phyloP scores from a whole-genome alignment of 2,888 invertebrate species.

The Drosophila fulvimacula region DNA sequence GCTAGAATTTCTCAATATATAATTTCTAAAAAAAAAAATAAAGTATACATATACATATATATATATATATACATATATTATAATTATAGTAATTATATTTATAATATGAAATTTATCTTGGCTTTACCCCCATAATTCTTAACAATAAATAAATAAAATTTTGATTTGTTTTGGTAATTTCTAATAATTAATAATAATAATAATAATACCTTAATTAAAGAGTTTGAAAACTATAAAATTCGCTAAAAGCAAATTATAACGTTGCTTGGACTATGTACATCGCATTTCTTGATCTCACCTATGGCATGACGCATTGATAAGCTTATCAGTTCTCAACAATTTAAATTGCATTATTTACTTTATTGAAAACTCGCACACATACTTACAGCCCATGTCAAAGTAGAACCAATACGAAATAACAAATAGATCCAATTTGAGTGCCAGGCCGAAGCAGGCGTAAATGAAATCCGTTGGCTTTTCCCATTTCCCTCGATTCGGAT shows the following conservation, averaged over 20 bases:
- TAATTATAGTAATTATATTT: no score
- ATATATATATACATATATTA: no score
- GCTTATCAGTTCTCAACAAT: slow-evolving; percentile 25
- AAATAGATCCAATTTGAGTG: slow-evolving; percentile 92
- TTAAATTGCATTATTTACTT: slow-evolving; percentile 6
- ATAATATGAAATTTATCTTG: no score
- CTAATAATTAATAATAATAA: not conserved
- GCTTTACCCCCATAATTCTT: not conserved
- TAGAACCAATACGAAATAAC: slow-evolving; percentile 86
- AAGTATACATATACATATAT: no score
- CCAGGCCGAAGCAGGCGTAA: slow-evolving; percentile 91
- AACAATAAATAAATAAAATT: not conserved
- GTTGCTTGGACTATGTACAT: not conserved
- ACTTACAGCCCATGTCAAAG: slow-evolving; percentile 79
- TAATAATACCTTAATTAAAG: not conserved
- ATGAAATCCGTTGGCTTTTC: slow-evolving; percentile 90
- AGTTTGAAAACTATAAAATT: not conserved
- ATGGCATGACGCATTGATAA: not conserved
- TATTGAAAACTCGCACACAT: not conserved
- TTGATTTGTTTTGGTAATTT: not conserved
- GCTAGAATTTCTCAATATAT: not conserved
- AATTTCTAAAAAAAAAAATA: no score
- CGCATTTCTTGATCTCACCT: not conserved
- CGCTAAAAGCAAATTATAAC: not conserved
- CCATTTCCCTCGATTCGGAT: slow-evolving; percentile 88